These are phyloP conservation scores for Kryptolebias marmoratus DNA, from an alignment of 2,113 vertebrate species.

Conservation along the genomic window DNA sequence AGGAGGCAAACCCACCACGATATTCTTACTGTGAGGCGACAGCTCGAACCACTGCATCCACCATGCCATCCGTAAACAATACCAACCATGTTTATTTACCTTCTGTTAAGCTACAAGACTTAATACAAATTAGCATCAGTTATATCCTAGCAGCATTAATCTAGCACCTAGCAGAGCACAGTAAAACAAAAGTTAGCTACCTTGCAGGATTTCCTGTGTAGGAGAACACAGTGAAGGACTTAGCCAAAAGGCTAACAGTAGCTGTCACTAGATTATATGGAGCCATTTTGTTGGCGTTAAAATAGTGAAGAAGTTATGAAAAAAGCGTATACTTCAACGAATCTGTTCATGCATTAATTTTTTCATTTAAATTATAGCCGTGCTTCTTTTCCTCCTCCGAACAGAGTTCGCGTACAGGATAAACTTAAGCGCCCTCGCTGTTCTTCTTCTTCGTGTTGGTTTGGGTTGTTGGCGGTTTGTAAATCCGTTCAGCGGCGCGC, in stretches of 20 bases:
- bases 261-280: conserved; percentile 65
- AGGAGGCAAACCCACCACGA: too few relatives aligned
- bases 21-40: too few relatives aligned
- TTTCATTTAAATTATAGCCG: not conserved
- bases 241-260: conserved; percentile 60
- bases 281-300: conserved; percentile 58
- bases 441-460: too few relatives aligned
- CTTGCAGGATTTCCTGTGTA: conserved; percentile 54
- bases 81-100: too few relatives aligned
- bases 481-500: too few relatives aligned
- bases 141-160: too few relatives aligned
- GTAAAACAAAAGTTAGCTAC: conserved; percentile 44
- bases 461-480: too few relatives aligned
- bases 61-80: too few relatives aligned
- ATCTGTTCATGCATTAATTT: not conserved
- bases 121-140: too few relatives aligned
- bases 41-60: too few relatives aligned
- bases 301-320: fast-evolving
- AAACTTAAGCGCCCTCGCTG: too few relatives aligned
- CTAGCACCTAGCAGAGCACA: not conserved
- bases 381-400: not conserved
- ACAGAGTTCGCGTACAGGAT: not conserved
- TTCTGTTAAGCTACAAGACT: too few relatives aligned
- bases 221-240: conserved; percentile 63
- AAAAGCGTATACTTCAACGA: not conserved